Percentiles rank a stretch among this genome's conserved stretches.
These are phyloP conservation scores for Agrotis segetum DNA, from an alignment of 2,888 invertebrate species.

Conservation along the genomic window DNA sequence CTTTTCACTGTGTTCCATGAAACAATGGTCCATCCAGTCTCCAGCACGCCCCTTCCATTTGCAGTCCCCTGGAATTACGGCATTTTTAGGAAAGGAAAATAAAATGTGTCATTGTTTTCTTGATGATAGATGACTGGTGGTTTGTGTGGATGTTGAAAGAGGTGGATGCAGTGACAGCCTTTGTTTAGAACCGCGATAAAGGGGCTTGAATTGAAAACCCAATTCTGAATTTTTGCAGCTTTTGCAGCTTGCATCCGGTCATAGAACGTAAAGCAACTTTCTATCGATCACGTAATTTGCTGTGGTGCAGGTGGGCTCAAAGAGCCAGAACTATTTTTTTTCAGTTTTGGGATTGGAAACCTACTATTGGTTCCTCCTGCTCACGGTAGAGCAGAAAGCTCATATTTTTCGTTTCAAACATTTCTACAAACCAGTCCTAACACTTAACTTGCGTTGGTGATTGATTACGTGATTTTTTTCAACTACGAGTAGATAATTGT, in stretches of 20 bases:
- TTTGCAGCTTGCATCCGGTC: background rate
- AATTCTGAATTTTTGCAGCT: background rate
- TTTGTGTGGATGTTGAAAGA: constrained; percentile 15
- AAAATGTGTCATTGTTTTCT: constrained; percentile 25
- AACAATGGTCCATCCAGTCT: constrained; percentile 92
- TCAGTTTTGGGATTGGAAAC: no score
- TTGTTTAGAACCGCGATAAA: background rate
- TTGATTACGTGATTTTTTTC: no score
- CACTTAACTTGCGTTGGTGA: background rate
- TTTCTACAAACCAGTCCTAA: no score
- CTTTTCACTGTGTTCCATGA: constrained; percentile 87
- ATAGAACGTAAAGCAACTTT: no score
- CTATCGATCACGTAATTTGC: no score
- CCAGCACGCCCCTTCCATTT: constrained; percentile 91
- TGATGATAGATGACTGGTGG: constrained; percentile 20
- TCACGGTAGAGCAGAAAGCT: no score
- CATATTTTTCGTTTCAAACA: no score
- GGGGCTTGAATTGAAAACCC: background rate
- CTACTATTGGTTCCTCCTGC: no score
- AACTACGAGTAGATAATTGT: background rate
- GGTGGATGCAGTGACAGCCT: background rate
- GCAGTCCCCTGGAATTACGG: constrained; percentile 84
- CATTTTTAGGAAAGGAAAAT: constrained; percentile 19
- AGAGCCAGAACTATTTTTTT: no score
- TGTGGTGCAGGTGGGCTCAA: no score